These are phyloP conservation scores for Cottus gobio DNA, from an alignment of 2,113 vertebrate species.

Conservation along the genomic window DNA sequence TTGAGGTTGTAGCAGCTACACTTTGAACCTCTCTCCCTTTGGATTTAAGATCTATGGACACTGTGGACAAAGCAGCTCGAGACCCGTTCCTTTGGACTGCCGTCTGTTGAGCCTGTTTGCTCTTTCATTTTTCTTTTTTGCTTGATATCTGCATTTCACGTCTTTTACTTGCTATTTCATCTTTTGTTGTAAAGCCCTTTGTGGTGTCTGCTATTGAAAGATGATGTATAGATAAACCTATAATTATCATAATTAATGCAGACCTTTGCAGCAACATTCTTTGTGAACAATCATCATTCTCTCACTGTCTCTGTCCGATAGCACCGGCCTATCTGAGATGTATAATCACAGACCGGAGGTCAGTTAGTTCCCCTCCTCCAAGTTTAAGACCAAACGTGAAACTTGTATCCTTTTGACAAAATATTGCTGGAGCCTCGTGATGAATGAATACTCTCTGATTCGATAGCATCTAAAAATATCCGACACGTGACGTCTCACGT, in stretches of 20 bases:
- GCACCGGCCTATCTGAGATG: background rate
- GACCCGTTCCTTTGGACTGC: background rate
- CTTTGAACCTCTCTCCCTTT: background rate
- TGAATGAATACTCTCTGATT: background rate
- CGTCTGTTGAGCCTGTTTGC: too few relatives aligned
- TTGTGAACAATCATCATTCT: background rate
- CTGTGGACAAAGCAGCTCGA: background rate
- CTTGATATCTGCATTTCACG: background rate
- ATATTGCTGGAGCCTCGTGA: background rate
- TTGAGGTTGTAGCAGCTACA: background rate
- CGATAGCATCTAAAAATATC: background rate
- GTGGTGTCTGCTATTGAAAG: background rate
- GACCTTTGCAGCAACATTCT: background rate
- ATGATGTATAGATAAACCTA: background rate
- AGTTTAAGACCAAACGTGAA: conserved; percentile 5
- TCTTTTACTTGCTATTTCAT: background rate
- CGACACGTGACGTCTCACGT: background rate
- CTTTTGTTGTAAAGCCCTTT: background rate
- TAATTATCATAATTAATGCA: background rate
- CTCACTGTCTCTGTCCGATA: background rate
- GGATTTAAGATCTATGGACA: background rate
- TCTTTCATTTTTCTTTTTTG: too few relatives aligned
- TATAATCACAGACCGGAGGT: background rate
- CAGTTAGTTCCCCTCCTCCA: background rate
- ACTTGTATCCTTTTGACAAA: background rate